phyloP scores from a whole-genome alignment of 2,888 invertebrate species.

The Heliconius erato region DNA sequence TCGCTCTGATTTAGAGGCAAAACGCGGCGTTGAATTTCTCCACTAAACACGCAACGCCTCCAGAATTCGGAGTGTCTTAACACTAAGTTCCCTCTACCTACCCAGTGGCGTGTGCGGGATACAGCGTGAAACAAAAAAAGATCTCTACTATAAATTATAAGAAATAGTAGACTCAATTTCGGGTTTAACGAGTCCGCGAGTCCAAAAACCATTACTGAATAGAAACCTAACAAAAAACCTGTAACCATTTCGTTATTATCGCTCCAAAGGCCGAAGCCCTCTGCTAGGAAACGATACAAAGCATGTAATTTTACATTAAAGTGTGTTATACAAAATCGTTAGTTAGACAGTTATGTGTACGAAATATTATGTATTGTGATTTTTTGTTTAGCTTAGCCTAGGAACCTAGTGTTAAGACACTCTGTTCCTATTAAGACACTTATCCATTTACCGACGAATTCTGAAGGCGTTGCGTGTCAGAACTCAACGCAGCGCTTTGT shows the following conservation, averaged over 20 bases:
- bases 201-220: slow-evolving; percentile 33
- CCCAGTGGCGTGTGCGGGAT: too few species aligned
- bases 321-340: slow-evolving; percentile 41
- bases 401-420: too few species aligned
- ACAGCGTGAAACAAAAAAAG: not conserved
- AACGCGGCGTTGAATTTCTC: too few species aligned
- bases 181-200: slow-evolving; percentile 4
- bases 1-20: too few species aligned
- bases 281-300: slow-evolving; percentile 42
- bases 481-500: too few species aligned
- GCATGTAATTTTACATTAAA: slow-evolving; percentile 43
- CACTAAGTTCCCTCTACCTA: too few species aligned
- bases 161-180: slow-evolving; percentile 16
- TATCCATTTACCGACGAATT: too few species aligned
- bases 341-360: slow-evolving; percentile 26
- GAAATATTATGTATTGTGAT: not conserved
- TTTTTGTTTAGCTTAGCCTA: too few species aligned
- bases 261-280: slow-evolving; percentile 39
- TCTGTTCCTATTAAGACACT: too few species aligned
- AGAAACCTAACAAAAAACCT: slow-evolving; percentile 39
- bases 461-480: too few species aligned
- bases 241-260: slow-evolving; percentile 41
- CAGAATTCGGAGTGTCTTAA: too few species aligned
- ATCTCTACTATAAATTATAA: not conserved
- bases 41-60: too few species aligned